Base-by-base conservation (phyloP, 2,113 vertebrate genomes). In the Prolemur simus region DNA sequence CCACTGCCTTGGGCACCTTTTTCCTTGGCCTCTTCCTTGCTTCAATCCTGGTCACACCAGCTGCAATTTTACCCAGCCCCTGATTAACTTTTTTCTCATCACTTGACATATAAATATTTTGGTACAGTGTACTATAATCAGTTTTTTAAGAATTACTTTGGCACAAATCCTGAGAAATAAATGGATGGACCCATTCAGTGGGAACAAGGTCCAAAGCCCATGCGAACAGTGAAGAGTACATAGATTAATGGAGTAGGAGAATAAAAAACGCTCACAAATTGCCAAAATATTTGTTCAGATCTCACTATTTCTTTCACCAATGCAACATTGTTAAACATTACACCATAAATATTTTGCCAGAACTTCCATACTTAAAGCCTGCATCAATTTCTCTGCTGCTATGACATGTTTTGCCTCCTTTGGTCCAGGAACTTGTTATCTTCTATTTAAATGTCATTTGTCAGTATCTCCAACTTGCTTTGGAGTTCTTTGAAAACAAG, bases 211-310 rank as follows among this genome's bases (percentile, higher is more conserved):
- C 54, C 42, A 20, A 66, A 84, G 27, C 14, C 71, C 27, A 29
- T 78, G 18, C 83, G 69, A 86, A 49, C 34, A 94, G 29, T 42
- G 45, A 91, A 85, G 9, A 49, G 20, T 3, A 32, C 66, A n/a
- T 39, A 69, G 58, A 91, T 91, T 77, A 95, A 94, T 96, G 69
- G 47, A 71, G 52, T 54, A 89, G 64, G 78, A 93, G 91, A 96
- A 88, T 76, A 96, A 93, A 93, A 92, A 94, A 21, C 49, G 71
- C 18, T 84, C 23, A 45, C 20, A 84, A 69, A 64, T 83, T 90
- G 58, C 80, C 71, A 84, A 87, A 92, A 90, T 89, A 76, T 84
- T 84, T 94, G 29, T 12, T 81, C 45, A 88, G 58, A 97, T 88
- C 42, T 92, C 60, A 71, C 73, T 92, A 73, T 87, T 92, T 66